Evolutionary conservation across 2,797 vertebrate species (phyloP).

Genomic region (Naso thynnoides): DNA sequence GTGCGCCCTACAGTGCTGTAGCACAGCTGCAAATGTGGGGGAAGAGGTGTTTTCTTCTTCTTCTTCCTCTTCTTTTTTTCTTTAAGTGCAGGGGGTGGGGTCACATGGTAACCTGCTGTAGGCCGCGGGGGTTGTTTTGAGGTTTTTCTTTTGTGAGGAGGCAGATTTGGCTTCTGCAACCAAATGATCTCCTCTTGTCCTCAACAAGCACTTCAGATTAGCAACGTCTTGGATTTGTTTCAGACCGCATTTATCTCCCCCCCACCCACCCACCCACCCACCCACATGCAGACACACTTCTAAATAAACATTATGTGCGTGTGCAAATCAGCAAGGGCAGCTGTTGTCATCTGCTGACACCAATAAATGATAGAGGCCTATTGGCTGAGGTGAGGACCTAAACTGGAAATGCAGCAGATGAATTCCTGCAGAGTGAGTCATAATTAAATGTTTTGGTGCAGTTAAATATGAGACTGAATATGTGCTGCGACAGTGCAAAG

Average conservation of each 20-base stretch:
- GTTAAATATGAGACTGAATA: conserved; percentile 9
- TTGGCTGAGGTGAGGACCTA: conserved; percentile 23
- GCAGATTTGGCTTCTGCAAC: conserved; percentile 60
- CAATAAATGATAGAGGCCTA: conserved; percentile 24
- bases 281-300: conserved; percentile 9
- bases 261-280: conserved; percentile 17
- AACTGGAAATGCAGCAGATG: conserved; percentile 5
- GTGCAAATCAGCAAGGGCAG: conserved; percentile 32
- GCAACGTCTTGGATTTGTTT: conserved; percentile 41
- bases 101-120: conserved; percentile 42
- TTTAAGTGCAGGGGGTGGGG: conserved; percentile 41
- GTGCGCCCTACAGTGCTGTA: conserved; percentile 69
- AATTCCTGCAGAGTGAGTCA: conserved; percentile 38
- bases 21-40: conserved; percentile 15
- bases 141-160: conserved; percentile 69
- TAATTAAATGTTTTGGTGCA: conserved; percentile 17
- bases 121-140: conserved; percentile 62
- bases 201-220: conserved; percentile 48
- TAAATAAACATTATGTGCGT: background rate
- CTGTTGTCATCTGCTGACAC: conserved; percentile 43
- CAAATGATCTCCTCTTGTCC: conserved; percentile 50
- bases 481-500: conserved; percentile 1
- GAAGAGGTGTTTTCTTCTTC: conserved; percentile 7
- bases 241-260: conserved; percentile 37
- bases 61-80: background rate